Evolutionary conservation across 2,888 invertebrate genomes (phyloP).

Genomic region (Aromia moschata): DNA sequence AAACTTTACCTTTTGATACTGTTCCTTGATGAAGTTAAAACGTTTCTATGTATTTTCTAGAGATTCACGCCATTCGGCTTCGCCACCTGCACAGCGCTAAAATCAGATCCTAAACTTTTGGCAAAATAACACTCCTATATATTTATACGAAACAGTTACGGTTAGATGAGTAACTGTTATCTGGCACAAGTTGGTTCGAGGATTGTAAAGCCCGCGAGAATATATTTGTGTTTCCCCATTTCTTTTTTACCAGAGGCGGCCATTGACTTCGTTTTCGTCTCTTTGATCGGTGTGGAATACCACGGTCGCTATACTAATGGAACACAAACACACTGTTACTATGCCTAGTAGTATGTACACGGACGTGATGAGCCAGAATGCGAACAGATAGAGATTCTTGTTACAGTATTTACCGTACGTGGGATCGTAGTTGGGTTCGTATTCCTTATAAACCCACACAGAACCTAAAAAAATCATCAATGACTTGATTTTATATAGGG

Average conservation of each 20-base stretch:
- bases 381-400: constrained; percentile 72
- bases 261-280: constrained; percentile 41
- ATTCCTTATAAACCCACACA: constrained; percentile 75
- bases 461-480: constrained; percentile 56
- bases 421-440: constrained; percentile 69
- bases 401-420: constrained; percentile 68
- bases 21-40: too few species aligned
- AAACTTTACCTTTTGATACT: too few species aligned
- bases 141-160: too few species aligned
- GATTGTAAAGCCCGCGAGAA: constrained; percentile 9
- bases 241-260: constrained; percentile 36
- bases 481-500: too few species aligned
- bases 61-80: too few species aligned
- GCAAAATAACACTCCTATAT: too few species aligned
- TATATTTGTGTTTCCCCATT: constrained; percentile 26
- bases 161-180: not conserved
- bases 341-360: constrained; percentile 70
- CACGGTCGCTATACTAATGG: constrained; percentile 65
- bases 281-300: constrained; percentile 52
- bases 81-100: too few species aligned
- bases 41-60: too few species aligned
- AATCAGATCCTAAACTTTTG: too few species aligned
- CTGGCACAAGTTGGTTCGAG: not conserved
- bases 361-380: constrained; percentile 75
- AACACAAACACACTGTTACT: constrained; percentile 66